Evolutionary conservation across 1,140 invertebrate species (phyloP), one percentile per base, ranked within the genome.

Genomic region (Tribolium castaneum): DNA sequence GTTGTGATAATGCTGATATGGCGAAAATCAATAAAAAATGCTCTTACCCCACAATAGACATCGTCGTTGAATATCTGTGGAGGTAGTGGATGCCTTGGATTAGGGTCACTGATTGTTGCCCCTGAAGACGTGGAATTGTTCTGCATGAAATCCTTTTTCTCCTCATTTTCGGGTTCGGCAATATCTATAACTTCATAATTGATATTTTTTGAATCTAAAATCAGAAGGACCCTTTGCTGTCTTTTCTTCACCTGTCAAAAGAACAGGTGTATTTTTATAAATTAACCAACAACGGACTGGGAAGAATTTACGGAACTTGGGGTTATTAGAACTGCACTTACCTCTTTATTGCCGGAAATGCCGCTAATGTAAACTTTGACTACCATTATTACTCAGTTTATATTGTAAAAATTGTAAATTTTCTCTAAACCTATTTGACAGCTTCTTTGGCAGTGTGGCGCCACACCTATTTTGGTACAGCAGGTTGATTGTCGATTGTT

Each of bases 51-150:
- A 86, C 96, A 97, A 85, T 98, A 98, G 77, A 94, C 91, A 16
- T 94, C 92, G 75, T 96, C 96, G 84, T 96, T 96, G 85, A 98
- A 99, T 80, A 99, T 90, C 88, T 98, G 97, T 72, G 97, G 97
- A 66, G 96, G 96, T 81, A 97, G 87, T 34, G 89, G 87, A 80
- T 88, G 87, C 30, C 87, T 82, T 14, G 88, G 88, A 56, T 87
- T 86, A 30, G 87, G 85, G 78, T 92, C 91, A 80, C 90, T 90
- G 9, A 91, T 90, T 56, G 91, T 92, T 70, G 89, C 92, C 30
- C 93, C 93, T 85, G 92, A 94, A 66, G 93, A 91, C 81, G 93
- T 95, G 75, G 94, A 92, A 86, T 96, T 95, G 80, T 91, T 91
- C 87, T 97, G 94, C 96, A 99, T 98, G 84, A 95, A 95, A 82